Percentiles rank a stretch among this genome's conserved stretches.
Evolutionary conservation across 1,140 invertebrate genomes (phyloP).

Genomic region (Pseudomyrmex cubaensis): DNA sequence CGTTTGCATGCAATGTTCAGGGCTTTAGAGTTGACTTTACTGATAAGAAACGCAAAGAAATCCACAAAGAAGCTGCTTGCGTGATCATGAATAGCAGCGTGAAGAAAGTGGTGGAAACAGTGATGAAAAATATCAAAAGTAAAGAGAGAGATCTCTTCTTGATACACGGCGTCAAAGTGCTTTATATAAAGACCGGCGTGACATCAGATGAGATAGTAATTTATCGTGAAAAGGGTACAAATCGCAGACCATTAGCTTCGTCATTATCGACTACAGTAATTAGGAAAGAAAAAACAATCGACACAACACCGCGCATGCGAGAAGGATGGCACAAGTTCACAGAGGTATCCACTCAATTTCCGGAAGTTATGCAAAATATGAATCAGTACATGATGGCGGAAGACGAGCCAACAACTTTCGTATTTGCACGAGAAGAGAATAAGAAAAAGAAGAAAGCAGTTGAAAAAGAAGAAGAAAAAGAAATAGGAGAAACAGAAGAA

Average conservation of each 20-base stretch:
- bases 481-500: constrained; percentile 35
- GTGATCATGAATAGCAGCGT: constrained; percentile 81
- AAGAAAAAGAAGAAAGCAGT: constrained; percentile 9
- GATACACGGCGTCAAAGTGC: constrained; percentile 77
- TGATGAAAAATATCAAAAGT: constrained; percentile 78
- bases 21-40: constrained; percentile 74
- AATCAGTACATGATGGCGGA: constrained; percentile 73
- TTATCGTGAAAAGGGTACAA: constrained; percentile 77
- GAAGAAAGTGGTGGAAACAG: constrained; percentile 75
- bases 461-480: constrained; percentile 1
- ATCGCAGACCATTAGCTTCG: constrained; percentile 71
- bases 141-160: constrained; percentile 79
- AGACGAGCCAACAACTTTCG: constrained; percentile 67
- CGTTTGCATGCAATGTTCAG: constrained; percentile 79
- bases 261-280: background rate
- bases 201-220: constrained; percentile 74
- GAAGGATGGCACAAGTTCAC: constrained; percentile 45
- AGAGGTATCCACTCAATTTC: constrained; percentile 73
- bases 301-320: constrained; percentile 70
- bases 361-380: constrained; percentile 74
- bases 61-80: constrained; percentile 68
- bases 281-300: constrained; percentile 10
- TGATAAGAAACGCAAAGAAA: constrained; percentile 43
- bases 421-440: constrained; percentile 1
- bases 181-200: constrained; percentile 79